phyloP scores from a whole-genome alignment of 2,888 invertebrate species.

The Cantharis rufa region DNA sequence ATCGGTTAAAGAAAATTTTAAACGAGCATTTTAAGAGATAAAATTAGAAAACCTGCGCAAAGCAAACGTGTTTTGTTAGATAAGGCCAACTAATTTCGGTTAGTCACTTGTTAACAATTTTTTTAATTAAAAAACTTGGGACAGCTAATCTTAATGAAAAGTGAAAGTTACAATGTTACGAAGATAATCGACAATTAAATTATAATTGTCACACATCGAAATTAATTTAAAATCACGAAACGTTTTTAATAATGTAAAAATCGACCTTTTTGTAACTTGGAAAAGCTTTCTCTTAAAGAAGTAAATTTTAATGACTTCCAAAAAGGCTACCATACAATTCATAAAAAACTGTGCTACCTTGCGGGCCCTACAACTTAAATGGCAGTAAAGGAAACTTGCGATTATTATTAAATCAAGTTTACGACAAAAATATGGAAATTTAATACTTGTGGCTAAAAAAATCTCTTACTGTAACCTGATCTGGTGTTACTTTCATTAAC shows the following conservation, averaged over 20 bases:
- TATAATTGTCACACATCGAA: background rate
- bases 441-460: background rate
- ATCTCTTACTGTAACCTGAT: background rate
- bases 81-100: background rate
- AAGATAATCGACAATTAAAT: background rate
- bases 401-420: conserved; percentile 4
- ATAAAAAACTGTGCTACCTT: conserved; percentile 10
- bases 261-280: background rate
- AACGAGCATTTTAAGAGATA: background rate
- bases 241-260: background rate
- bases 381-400: conserved; percentile 11
- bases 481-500: background rate
- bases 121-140: background rate
- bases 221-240: background rate
- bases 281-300: conserved; percentile 18
- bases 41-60: background rate
- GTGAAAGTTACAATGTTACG: background rate
- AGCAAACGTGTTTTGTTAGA: background rate
- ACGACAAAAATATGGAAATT: conserved; percentile 16
- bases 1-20: background rate
- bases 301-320: conserved; percentile 8
- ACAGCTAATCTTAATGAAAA: background rate
- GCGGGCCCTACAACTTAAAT: conserved; percentile 10
- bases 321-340: conserved; percentile 5
- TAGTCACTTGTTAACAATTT: background rate